Percentiles rank a stretch among this genome's conserved stretches.
Conservation (phyloP, 2,113 vertebrate species). For the Symphodus melops region DNA sequence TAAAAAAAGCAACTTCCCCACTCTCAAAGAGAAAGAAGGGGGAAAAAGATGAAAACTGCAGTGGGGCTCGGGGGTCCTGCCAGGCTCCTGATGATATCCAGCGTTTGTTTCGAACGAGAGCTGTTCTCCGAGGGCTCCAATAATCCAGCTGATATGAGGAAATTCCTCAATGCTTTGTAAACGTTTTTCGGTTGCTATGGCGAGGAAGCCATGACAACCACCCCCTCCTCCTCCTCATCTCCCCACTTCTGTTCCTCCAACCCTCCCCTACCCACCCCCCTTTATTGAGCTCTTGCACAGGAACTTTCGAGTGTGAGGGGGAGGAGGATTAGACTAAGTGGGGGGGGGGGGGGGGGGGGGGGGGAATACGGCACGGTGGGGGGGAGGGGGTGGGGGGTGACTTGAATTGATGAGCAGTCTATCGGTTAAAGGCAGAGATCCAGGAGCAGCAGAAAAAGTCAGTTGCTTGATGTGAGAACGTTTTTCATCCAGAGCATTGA, state of each 20-base stretch:
- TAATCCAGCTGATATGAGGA: conserved; percentile 90
- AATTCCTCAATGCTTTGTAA: conserved; percentile 90
- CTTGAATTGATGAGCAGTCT: conserved; percentile 49
- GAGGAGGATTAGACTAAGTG: conserved; percentile 64
- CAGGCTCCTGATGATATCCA: conserved; percentile 78
- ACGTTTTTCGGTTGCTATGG: conserved; percentile 87
- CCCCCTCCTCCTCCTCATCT: conserved; percentile 41
- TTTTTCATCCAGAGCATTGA: conserved; percentile 14
- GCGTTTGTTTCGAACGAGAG: conserved; percentile 76
- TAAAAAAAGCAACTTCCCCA: conserved; percentile 50
- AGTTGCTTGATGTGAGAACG: conserved; percentile 15
- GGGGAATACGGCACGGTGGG: conserved; percentile 42
- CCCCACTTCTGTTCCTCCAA: conserved; percentile 28
- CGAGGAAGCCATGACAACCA: conserved; percentile 85
- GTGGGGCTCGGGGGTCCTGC: conserved; percentile 61
- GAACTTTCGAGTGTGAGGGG: conserved; percentile 79
- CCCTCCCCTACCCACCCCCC: conserved; percentile 38
- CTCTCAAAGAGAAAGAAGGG: conserved; percentile 17
- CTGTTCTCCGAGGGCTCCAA: conserved; percentile 81
- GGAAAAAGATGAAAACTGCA: conserved; percentile 59
- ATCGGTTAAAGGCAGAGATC: conserved; percentile 43
- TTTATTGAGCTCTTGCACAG: conserved; percentile 79
- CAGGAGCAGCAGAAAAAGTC: conserved; percentile 38
- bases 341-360: conserved; percentile 56
- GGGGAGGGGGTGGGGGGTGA: conserved; percentile 45